Conservation (phyloP, 1,140 invertebrate genomes). For the Cryptotermes secundus region DNA sequence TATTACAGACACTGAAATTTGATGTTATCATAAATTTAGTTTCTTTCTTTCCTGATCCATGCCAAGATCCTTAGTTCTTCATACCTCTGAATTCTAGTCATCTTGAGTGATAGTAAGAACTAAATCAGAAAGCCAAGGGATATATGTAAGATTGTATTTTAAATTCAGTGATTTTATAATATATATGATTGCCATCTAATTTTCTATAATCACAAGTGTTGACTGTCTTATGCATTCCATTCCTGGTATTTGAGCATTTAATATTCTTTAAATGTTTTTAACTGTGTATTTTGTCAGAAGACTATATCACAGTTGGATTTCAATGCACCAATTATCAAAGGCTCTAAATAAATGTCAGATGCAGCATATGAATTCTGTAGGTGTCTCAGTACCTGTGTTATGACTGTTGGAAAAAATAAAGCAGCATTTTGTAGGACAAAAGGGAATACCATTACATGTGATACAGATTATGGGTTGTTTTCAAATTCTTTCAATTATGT, state of each 20-base stretch:
- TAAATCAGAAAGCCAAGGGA: neutral
- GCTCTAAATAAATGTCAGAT: slow-evolving; percentile 10
- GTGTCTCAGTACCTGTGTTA: neutral
- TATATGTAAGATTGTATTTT: neutral
- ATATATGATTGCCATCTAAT: neutral
- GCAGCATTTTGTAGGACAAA: neutral
- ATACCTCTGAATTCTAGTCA: slow-evolving; percentile 10
- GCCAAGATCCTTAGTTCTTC: neutral
- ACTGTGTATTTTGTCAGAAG: slow-evolving; percentile 9
- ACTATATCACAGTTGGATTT: slow-evolving; percentile 3
- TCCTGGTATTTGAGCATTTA: neutral
- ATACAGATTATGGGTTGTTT: no score
- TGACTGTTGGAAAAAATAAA: neutral
- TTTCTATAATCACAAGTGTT: neutral
- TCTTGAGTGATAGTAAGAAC: neutral
- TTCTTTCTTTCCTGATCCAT: neutral
- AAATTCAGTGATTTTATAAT: neutral
- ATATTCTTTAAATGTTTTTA: neutral
- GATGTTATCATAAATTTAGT: neutral
- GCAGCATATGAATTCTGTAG: neutral
- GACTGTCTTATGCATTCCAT: neutral
- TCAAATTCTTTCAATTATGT: no score
- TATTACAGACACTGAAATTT: neutral
- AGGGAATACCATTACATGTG: neutral
- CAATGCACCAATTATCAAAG: neutral